phyloP scores from a whole-genome alignment of 2,797 vertebrate species.

The Coregonus suidteri region DNA sequence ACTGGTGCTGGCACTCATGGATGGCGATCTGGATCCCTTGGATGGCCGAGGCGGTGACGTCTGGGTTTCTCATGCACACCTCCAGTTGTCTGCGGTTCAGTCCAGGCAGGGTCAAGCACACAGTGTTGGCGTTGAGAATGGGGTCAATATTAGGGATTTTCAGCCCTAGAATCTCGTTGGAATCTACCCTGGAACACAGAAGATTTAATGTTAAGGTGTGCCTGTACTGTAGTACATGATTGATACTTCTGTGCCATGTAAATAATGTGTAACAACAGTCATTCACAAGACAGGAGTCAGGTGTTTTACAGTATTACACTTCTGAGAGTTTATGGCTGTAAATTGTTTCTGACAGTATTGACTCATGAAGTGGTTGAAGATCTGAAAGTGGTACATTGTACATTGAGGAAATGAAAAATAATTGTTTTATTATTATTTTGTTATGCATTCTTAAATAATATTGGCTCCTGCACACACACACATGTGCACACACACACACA shows the following conservation, averaged over 20 bases:
- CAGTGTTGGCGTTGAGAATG: slow-evolving; percentile 95
- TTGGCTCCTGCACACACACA: neutral
- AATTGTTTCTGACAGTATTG: neutral
- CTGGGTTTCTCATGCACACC: slow-evolving; percentile 92
- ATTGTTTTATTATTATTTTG: neutral
- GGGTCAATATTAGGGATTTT: slow-evolving; percentile 91
- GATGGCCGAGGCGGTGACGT: slow-evolving; percentile 97
- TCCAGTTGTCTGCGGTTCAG: slow-evolving; percentile 92
- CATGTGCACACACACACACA: no score
- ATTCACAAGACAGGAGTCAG: neutral
- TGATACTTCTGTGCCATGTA: neutral
- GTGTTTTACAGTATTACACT: no score
- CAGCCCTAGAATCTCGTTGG: slow-evolving; percentile 95
- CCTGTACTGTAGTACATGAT: neutral
- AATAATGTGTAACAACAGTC: neutral
- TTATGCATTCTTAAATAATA: neutral
- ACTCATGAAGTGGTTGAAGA: neutral
- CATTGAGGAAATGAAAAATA: no score
- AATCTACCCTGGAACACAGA: slow-evolving; percentile 82
- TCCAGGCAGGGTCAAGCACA: slow-evolving; percentile 92
- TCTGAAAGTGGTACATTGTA: neutral
- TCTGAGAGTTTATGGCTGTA: neutral
- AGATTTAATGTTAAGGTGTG: slow-evolving; percentile 37
- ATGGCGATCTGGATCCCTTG: slow-evolving; percentile 99
- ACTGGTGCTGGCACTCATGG: slow-evolving; percentile 98